Evolutionary conservation across 2,888 invertebrate species (phyloP), one percentile per base, ranked within the genome.

Genomic region (Polia nebulosa): DNA sequence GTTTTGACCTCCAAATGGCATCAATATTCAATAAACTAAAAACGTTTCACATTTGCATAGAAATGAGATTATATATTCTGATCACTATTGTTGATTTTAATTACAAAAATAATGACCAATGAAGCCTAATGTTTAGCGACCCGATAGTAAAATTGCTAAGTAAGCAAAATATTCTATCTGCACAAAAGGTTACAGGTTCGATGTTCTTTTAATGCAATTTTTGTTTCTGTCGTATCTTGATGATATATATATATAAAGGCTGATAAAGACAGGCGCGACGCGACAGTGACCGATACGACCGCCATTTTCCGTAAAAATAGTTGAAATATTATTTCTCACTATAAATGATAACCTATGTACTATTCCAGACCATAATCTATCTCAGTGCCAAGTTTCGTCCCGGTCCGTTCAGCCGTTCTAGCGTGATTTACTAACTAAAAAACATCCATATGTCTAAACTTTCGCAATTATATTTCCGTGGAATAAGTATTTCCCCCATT

Each of bases 71-170:
- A 52, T 13, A 60, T 44, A 75, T 49, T 60, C 13, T 32, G n/a
- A 78, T 60, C 47, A 44, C 47, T 49, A 77, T 60, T 57, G 41
- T 76, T 11, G 29, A 49, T 77, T 59, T 72, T 60, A 49, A 70
- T 74, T 62, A 49, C 53, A 76, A 76, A 68, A 17, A 1, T 51
- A 68, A 59, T 56, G 20, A 17, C 15, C 11, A 25, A 15, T 15
- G 17, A 51, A 64, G 49, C 17, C 25, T 11, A 5, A 39, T 49
- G 22, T 57, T 56, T 47, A 4, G 36, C 1, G 20, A 49, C 1
- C 8, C 13, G 49, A 32, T 11, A 11, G 8, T 20, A 5, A 17
- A 17, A 34, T 59, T 15, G 9, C 11, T 29, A 17, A 49, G 13
- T 58, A n/a, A 22, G 51, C 17, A 13, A 5, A n/a, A 3, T 44